Evolutionary conservation across 2,797 vertebrate species (phyloP), one percentile per base, ranked within the genome.

Genomic region (Cynopterus sphinx): DNA sequence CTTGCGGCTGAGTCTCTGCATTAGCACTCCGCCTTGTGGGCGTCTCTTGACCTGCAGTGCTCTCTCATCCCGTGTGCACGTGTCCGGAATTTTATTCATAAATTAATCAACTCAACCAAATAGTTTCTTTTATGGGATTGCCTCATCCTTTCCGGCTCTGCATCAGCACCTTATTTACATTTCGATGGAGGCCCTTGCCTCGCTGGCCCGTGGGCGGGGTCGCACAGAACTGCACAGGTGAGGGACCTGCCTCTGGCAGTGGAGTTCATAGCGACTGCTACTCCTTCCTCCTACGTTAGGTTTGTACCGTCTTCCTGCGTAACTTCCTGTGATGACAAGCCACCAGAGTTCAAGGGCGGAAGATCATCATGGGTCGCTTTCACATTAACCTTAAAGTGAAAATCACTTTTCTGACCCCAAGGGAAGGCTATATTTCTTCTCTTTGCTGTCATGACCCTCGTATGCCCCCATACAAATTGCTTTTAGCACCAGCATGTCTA

Each of bases 321-420:
- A 51, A 31, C 49, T 24, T 28, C 49, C 57, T 19, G 2, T 4
- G 28, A 57, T 5, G 77, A 63, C 51, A 49, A 43, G 59, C 55
- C 70, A 3, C 33, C 4, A 12, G 31, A 53, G 39, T 55, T 71
- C 74, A 61, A 33, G 28, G 67, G 33, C 36, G 33, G 87, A 12
- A 10, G 57, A 49, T 53, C 65, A 49, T 28, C 67, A 15, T 11
- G 0, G 28, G 39, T 43, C 49, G 6, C 51, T 67, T 93, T 36
- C 19, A 13, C 75, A 78, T 91, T 74, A 17, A 81, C 61, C 85
- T 84, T 61, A 49, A 79, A 88, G 43, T 78, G 84, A 59, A 87
- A 82, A 57, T 95, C 87, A 92, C 67, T 91, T 92, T 91, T 82
- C 87, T 73, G 90, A 91, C 49, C 83, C 77, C 78, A 65, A 73